A percentile compares a stretch with the other conserved stretches of the same genome.
These are phyloP conservation scores for Ciconia nigra DNA, from an alignment of 2,797 vertebrate genomes.

Conservation along the genomic window DNA sequence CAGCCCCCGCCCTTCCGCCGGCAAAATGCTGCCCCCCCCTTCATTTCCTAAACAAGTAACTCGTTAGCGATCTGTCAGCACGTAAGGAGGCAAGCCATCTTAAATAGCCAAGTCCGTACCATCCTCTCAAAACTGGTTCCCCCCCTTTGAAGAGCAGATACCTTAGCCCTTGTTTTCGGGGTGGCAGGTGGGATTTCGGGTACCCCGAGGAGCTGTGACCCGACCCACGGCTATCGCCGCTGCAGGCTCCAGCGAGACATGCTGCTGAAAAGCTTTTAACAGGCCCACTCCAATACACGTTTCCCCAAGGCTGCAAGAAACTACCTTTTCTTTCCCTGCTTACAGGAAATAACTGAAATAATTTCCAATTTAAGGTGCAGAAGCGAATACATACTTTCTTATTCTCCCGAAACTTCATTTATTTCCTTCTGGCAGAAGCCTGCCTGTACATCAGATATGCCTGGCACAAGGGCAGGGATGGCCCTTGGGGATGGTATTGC, in stretches of 20 bases:
- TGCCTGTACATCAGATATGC: rapidly evolving
- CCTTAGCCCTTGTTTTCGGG: rapidly evolving
- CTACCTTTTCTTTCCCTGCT: neutral
- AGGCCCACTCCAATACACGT: rapidly evolving
- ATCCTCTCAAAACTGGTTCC: rapidly evolving
- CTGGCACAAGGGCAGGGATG: neutral
- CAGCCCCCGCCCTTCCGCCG: neutral
- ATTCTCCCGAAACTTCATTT: neutral
- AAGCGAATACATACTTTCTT: neutral
- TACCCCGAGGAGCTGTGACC: rapidly evolving
- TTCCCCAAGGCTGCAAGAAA: neutral
- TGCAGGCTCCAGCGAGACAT: neutral
- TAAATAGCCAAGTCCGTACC: rapidly evolving
- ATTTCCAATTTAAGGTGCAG: neutral
- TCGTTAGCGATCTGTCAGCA: rapidly evolving
- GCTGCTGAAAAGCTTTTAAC: neutral
- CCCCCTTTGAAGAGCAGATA: rapidly evolving
- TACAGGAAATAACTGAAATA: neutral
- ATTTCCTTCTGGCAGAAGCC: neutral
- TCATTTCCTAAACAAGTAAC: rapidly evolving
- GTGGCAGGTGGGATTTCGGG: neutral
- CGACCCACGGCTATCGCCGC: rapidly evolving
- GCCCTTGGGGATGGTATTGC: rapidly evolving
- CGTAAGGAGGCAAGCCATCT: rapidly evolving
- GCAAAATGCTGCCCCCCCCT: rapidly evolving